These are phyloP conservation scores for Agrochola lota DNA, from an alignment of 2,888 invertebrate genomes.

Conservation along the genomic window DNA sequence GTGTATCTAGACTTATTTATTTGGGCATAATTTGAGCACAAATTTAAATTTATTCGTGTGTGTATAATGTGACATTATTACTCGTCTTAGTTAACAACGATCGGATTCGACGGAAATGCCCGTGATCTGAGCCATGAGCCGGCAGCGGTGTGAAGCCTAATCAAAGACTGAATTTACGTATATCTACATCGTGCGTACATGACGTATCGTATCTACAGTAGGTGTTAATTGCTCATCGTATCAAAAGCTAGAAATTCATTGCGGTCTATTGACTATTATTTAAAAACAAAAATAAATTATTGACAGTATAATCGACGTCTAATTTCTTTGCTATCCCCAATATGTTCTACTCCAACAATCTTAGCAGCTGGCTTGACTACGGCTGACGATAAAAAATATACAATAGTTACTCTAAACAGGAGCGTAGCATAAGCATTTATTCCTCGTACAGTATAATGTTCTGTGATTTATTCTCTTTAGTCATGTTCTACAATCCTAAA, in stretches of 20 bases:
- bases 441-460: too few species aligned
- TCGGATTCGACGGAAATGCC: conserved; percentile 74
- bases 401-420: not conserved
- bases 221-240: conserved; percentile 86
- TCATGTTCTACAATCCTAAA: not conserved
- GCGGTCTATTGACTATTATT: conserved; percentile 89
- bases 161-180: conserved; percentile 88
- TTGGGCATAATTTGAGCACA: conserved; percentile 74
- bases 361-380: not conserved
- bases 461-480: too few species aligned
- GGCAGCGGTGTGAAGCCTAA: conserved; percentile 81
- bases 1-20: conserved; percentile 70
- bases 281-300: conserved; percentile 76
- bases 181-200: conserved; percentile 78
- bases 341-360: not conserved
- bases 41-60: conserved; percentile 73
- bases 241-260: conserved; percentile 83
- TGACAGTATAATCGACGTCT: conserved; percentile 54
- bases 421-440: not conserved
- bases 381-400: not conserved
- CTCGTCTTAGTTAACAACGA: conserved; percentile 73
- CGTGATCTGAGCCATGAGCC: conserved; percentile 59
- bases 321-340: conserved; percentile 1
- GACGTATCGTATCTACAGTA: conserved; percentile 73
- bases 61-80: conserved; percentile 66